A percentile compares a stretch with the other conserved stretches of the same genome.
These are phyloP conservation scores for Maccullochella peelii DNA, from an alignment of 2,113 vertebrate genomes.

Conservation along the genomic window DNA sequence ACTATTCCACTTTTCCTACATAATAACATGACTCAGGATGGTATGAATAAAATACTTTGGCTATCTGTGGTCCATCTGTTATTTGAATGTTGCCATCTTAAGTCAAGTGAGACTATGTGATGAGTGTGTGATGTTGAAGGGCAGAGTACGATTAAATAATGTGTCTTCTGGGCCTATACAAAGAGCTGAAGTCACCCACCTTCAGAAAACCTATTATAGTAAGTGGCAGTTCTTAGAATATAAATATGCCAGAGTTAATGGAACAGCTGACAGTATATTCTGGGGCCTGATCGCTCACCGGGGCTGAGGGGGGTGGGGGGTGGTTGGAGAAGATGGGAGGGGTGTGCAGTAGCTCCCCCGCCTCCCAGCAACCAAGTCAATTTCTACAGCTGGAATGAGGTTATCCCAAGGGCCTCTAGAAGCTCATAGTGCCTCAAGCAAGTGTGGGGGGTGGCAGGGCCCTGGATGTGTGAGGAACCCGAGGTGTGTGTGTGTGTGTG, in stretches of 20 bases:
- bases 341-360: conserved; percentile 33
- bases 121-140: conserved; percentile 59
- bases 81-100: conserved; percentile 44
- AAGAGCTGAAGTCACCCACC: conserved; percentile 70
- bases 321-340: background rate
- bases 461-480: conserved; percentile 13
- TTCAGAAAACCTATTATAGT: conserved; percentile 84
- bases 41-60: conserved; percentile 28
- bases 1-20: conserved; percentile 13
- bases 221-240: conserved; percentile 82
- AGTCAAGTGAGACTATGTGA: conserved; percentile 31
- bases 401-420: conserved; percentile 64
- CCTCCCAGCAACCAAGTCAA: conserved; percentile 57
- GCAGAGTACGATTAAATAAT: conserved; percentile 64
- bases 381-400: conserved; percentile 76
- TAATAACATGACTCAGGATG: conserved; percentile 34
- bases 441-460: conserved; percentile 24
- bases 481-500: conserved; percentile 25
- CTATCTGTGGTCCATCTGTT: conserved; percentile 57
- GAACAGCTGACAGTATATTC: conserved; percentile 86
- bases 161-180: conserved; percentile 59
- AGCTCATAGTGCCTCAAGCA: conserved; percentile 51
- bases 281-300: conserved; percentile 69
- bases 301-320: background rate
- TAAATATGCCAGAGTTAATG: conserved; percentile 84